These are phyloP conservation scores for Drosophila pandora DNA, from an alignment of 1,140 invertebrate genomes.

Conservation along the genomic window DNA sequence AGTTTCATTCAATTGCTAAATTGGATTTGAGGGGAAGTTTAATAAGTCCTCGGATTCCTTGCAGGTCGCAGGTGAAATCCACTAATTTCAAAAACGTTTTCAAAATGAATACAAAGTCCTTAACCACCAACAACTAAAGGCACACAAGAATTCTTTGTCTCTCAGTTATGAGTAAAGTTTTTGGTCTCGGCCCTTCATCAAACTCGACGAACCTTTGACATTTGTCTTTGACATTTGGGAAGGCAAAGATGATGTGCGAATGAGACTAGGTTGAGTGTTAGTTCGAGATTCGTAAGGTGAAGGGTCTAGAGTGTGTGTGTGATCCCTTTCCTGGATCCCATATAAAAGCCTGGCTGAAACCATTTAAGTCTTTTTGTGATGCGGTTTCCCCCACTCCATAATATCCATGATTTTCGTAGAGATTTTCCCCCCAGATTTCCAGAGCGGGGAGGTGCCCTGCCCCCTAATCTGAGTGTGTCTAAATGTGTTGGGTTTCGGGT, in stretches of 20 bases:
- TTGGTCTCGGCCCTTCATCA: conserved; percentile 13
- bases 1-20: conserved; percentile 63
- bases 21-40: conserved; percentile 63
- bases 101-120: conserved; percentile 8
- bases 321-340: conserved; percentile 36
- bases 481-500: conserved; percentile 25
- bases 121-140: conserved; percentile 11
- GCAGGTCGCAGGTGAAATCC: conserved; percentile 33
- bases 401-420: conserved; percentile 41
- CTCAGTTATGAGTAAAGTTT: conserved; percentile 54
- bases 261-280: conserved; percentile 14
- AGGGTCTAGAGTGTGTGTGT: background rate
- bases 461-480: background rate
- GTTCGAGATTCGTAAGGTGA: background rate
- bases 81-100: conserved; percentile 14
- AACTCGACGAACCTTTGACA: conserved; percentile 35
- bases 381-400: conserved; percentile 46
- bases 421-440: conserved; percentile 34
- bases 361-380: conserved; percentile 69
- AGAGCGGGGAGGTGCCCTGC: background rate
- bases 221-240: conserved; percentile 20
- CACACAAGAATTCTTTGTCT: conserved; percentile 24
- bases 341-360: conserved; percentile 33
- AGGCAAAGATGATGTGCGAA: conserved; percentile 41
- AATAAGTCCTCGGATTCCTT: conserved; percentile 11